Percentiles rank a stretch among this genome's conserved stretches.
These are phyloP conservation scores for Odontomachus brunneus DNA, from an alignment of 1,140 invertebrate genomes.

Conservation along the genomic window DNA sequence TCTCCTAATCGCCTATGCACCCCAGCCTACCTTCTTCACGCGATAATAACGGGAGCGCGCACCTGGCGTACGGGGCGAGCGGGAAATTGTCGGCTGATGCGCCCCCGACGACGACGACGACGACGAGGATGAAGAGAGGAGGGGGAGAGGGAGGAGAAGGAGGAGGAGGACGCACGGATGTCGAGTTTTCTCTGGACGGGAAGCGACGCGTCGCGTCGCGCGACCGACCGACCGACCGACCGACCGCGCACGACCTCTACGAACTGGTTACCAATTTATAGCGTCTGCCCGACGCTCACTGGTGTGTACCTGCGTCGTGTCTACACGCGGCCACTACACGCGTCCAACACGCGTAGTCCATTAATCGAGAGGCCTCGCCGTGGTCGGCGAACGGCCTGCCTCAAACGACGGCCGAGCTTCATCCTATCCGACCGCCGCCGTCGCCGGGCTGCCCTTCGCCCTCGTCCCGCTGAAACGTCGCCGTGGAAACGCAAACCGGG, in stretches of 20 bases:
- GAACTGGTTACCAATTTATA: conserved; percentile 69
- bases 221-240: no score
- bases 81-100: conserved; percentile 22
- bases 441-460: no score
- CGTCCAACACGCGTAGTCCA: conserved; percentile 53
- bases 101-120: not conserved
- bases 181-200: not conserved
- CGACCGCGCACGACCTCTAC: conserved; percentile 23
- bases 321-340: no score
- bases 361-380: conserved; percentile 55
- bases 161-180: not conserved
- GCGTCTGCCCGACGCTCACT: conserved; percentile 19
- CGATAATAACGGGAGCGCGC: conserved; percentile 69
- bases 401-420: not conserved
- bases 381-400: not conserved
- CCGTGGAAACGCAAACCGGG: conserved; percentile 61
- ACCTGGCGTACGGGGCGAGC: conserved; percentile 45
- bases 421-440: not conserved
- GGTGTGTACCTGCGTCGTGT: conserved; percentile 56
- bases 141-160: no score
- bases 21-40: conserved; percentile 45
- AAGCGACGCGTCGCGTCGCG: not conserved
- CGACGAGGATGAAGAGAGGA: no score
- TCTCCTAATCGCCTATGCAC: conserved; percentile 68
- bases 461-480: conserved; percentile 35